Percentiles rank a stretch among this genome's conserved stretches.
Conservation (phyloP, 2,888 invertebrate species). For the Dryomyza anilis region DNA sequence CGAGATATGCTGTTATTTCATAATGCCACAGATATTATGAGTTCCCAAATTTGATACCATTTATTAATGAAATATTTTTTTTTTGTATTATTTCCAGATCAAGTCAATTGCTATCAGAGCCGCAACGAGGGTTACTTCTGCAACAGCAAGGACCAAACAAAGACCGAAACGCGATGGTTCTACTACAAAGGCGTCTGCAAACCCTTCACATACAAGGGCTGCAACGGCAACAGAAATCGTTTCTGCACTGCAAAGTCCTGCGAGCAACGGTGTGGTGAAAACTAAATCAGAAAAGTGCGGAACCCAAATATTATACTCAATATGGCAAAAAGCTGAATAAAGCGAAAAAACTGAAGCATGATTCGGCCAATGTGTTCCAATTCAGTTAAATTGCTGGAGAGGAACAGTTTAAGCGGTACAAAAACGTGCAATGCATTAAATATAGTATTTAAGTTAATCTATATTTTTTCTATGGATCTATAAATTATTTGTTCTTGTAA, state of each 20-base stretch:
- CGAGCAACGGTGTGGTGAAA: conserved; percentile 72
- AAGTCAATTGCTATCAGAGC: conserved; percentile 51
- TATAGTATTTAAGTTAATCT: too few species aligned
- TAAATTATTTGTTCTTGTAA: too few species aligned
- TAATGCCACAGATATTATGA: too few species aligned
- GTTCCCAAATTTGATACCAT: too few species aligned
- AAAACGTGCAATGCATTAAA: too few species aligned
- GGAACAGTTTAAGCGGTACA: too few species aligned
- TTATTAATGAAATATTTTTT: too few species aligned
- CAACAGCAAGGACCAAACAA: conserved; percentile 49
- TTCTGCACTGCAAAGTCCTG: conserved; percentile 78
- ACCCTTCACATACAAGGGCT: conserved; percentile 74
- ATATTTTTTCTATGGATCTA: too few species aligned
- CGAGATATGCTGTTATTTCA: too few species aligned
- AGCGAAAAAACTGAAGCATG: neutral
- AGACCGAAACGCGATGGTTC: conserved; percentile 66
- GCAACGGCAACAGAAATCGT: conserved; percentile 76
- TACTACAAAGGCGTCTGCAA: conserved; percentile 71
- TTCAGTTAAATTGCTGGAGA: too few species aligned
- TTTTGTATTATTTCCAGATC: conserved; percentile 42
- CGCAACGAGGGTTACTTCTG: conserved; percentile 52
- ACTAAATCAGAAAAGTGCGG: neutral
- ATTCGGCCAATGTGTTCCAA: too few species aligned
- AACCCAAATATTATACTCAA: neutral
- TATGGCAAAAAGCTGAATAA: neutral